Conservation (phyloP, 2,797 vertebrate species). For the Sebastes diaconus region DNA sequence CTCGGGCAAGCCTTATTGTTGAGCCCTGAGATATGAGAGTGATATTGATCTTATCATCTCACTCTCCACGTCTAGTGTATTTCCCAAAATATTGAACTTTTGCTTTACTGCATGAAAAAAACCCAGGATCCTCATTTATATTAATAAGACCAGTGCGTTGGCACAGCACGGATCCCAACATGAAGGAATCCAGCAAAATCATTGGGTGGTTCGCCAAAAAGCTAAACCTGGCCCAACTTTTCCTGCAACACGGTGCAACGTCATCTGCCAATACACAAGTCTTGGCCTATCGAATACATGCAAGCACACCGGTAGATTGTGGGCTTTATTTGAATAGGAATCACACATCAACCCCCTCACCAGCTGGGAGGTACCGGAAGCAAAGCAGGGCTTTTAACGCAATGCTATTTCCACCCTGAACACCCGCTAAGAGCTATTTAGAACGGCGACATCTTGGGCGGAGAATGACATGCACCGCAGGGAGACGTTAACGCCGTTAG, state of each 20-base stretch:
- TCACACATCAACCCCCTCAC: background rate
- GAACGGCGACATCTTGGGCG: background rate
- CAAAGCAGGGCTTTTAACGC: background rate
- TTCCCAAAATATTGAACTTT: background rate
- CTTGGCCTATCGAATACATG: background rate
- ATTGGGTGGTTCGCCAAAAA: background rate
- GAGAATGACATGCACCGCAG: conserved; percentile 13
- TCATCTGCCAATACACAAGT: background rate
- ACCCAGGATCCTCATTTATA: background rate
- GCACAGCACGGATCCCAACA: background rate
- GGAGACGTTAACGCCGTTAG: conserved; percentile 1
- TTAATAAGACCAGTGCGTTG: background rate
- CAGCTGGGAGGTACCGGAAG: background rate
- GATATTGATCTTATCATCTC: background rate
- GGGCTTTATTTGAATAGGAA: background rate
- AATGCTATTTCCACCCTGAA: conserved; percentile 5
- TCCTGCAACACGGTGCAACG: background rate
- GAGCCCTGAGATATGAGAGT: no score
- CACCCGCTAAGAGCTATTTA: conserved; percentile 15
- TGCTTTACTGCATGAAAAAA: background rate
- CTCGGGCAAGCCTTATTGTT: no score
- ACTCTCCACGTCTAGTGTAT: background rate
- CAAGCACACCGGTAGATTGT: background rate
- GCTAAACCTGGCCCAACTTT: background rate
- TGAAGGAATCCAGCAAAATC: background rate